Conservation (phyloP, 2,113 vertebrate genomes). For the Psilopogon haemacephalus region DNA sequence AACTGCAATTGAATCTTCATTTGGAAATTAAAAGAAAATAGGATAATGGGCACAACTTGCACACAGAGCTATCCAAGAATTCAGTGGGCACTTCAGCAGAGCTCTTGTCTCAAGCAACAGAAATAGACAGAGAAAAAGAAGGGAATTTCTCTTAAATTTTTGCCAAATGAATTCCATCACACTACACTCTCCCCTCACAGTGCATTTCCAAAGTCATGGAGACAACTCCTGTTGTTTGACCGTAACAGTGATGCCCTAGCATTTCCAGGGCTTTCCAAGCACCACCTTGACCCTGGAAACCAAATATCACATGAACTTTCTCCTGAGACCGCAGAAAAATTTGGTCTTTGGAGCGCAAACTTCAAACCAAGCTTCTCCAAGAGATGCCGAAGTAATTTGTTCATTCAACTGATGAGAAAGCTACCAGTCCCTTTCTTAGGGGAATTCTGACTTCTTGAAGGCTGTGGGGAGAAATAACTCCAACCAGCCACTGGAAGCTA, state of each 20-base stretch:
- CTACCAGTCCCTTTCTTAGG: background rate
- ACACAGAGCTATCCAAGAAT: background rate
- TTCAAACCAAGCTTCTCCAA: background rate
- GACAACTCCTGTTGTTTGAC: background rate
- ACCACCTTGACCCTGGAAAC: background rate
- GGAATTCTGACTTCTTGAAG: background rate
- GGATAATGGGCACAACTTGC: background rate
- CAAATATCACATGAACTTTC: background rate
- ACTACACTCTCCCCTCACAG: background rate
- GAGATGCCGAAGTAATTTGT: background rate
- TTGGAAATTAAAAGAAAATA: background rate
- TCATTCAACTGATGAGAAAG: background rate
- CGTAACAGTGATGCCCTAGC: background rate
- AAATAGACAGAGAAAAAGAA: background rate
- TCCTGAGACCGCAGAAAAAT: background rate
- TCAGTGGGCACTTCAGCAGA: background rate
- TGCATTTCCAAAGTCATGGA: background rate
- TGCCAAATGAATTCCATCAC: too few relatives aligned
- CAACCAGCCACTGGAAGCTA: background rate
- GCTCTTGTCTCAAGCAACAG: background rate
- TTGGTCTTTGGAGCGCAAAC: background rate
- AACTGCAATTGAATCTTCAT: background rate
- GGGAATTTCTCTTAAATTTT: background rate
- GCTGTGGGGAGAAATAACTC: background rate
- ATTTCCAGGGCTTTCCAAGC: background rate